Conservation (phyloP, 2,113 vertebrate species). For the Chiloscyllium plagiosum region DNA sequence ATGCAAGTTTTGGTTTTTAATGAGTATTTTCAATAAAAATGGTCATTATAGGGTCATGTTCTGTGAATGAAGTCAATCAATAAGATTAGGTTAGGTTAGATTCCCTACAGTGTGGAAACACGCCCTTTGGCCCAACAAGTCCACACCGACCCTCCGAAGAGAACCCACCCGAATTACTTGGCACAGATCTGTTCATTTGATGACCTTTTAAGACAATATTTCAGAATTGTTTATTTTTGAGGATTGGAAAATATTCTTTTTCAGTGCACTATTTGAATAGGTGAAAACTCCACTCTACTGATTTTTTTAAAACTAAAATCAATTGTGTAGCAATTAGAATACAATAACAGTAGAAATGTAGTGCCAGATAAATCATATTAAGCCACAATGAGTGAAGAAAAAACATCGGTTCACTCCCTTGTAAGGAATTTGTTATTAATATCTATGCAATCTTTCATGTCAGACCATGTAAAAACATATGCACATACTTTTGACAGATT, state of each 20-base stretch:
- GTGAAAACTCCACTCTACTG: neutral
- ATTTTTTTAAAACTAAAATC: neutral
- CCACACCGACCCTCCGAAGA: too few species aligned
- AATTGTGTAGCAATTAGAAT: neutral
- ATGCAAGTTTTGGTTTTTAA: neutral
- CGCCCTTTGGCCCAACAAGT: too few species aligned
- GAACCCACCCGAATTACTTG: too few species aligned
- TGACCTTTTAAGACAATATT: neutral
- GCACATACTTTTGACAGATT: neutral
- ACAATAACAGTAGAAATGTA: neutral
- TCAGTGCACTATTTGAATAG: neutral
- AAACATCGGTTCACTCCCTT: neutral
- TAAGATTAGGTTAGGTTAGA: too few species aligned
- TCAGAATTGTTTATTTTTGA: neutral
- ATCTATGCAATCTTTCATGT: slow-evolving; percentile 1
- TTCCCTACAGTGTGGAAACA: too few species aligned
- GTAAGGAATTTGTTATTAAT: neutral
- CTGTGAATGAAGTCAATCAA: neutral
- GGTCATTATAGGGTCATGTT: neutral
- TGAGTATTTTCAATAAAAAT: neutral
- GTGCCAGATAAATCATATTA: neutral
- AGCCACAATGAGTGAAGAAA: neutral
- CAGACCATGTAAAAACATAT: neutral
- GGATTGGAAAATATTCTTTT: neutral
- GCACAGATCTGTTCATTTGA: neutral